Conservation (phyloP, 1,140 invertebrate species). For the Bathynomus jamesi region DNA sequence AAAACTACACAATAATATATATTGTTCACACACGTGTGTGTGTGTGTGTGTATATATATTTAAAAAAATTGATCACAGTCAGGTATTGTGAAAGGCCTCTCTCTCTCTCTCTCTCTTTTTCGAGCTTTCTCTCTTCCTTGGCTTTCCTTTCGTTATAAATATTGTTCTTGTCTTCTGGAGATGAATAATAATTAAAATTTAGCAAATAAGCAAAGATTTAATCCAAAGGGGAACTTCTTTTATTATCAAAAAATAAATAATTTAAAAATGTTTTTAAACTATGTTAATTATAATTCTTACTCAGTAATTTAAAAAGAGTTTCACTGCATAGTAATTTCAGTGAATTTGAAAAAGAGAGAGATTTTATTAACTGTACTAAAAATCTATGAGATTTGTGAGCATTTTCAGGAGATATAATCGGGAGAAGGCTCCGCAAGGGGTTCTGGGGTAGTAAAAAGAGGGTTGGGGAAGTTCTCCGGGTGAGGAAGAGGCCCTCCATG, state of each 20-base stretch:
- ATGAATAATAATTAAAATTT: not conserved
- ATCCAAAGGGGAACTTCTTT: no score
- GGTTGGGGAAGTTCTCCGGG: constrained; percentile 89
- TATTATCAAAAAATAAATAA: no score
- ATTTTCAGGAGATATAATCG: constrained; percentile 54
- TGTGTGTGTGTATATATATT: no score
- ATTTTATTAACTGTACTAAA: not conserved
- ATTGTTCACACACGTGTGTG: no score
- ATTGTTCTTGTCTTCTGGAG: no score
- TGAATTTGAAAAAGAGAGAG: not conserved
- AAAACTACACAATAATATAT: not conserved
- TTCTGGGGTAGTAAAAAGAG: constrained; percentile 77
- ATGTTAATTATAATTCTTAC: no score
- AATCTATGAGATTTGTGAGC: not conserved
- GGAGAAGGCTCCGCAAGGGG: constrained; percentile 67
- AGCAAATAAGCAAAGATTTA: not conserved
- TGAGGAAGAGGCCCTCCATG: constrained; percentile 80
- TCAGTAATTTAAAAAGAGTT: no score
- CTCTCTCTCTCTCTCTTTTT: no score
- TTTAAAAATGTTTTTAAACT: no score
- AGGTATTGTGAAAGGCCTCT: not conserved
- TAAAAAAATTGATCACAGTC: not conserved
- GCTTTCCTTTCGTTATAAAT: no score
- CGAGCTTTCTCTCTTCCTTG: no score
- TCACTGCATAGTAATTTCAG: not conserved